Conservation (phyloP, 2,113 vertebrate species). For the Plotosus lineatus region DNA sequence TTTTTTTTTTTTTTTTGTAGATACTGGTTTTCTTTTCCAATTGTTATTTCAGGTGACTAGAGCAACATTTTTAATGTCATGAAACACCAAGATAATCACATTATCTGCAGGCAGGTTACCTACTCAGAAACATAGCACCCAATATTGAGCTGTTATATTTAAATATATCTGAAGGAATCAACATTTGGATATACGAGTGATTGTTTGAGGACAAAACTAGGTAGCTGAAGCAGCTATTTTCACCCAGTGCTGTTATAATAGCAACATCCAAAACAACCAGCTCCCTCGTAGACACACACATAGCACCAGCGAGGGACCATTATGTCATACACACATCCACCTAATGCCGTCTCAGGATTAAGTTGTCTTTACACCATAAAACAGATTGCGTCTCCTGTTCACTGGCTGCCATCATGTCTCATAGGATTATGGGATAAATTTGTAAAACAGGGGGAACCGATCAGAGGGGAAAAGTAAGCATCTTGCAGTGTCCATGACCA, state of each 20-base stretch:
- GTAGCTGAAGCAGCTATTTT: neutral
- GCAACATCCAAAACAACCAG: conserved; percentile 3
- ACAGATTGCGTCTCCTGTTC: conserved; percentile 50
- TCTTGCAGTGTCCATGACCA: conserved; percentile 67
- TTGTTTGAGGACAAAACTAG: neutral
- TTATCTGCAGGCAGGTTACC: neutral
- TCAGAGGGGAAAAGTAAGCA: conserved; percentile 60
- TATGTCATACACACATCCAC: conserved; percentile 49
- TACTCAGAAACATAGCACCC: neutral
- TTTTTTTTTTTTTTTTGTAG: too few relatives aligned
- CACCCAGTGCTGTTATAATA: neutral
- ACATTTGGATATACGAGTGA: neutral
- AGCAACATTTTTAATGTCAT: neutral
- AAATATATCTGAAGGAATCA: neutral
- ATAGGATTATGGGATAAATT: conserved; percentile 71
- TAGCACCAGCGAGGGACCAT: conserved; percentile 37
- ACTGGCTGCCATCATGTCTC: conserved; percentile 67
- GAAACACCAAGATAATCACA: neutral
- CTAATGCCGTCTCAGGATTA: conserved; percentile 47
- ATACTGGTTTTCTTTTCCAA: neutral
- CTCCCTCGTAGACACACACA: conserved; percentile 15
- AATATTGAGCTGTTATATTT: neutral
- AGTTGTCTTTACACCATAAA: conserved; percentile 45
- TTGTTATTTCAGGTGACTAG: neutral
- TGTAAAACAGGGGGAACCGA: conserved; percentile 68